These are phyloP conservation scores for Patiria miniata DNA, from an alignment of 35 echinoderm and acorn worm species.

Conservation along the genomic window DNA sequence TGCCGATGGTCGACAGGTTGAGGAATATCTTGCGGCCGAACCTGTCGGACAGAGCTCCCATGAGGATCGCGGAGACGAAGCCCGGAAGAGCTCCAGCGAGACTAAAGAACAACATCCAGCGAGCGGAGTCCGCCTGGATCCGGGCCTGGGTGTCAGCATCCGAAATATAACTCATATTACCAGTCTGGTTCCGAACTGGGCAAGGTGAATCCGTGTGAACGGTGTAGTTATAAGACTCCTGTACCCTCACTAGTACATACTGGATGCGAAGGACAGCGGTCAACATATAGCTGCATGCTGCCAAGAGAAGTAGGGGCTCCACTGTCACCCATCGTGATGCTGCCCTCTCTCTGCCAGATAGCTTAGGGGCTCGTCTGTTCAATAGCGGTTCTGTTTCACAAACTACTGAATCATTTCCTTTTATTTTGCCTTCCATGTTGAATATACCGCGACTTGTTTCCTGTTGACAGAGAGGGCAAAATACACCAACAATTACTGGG, in stretches of 20 bases:
- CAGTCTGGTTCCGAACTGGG: background rate
- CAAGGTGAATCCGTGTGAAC: background rate
- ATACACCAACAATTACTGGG: no score
- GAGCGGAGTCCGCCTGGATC: constrained; percentile 6
- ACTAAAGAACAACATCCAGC: constrained; percentile 2
- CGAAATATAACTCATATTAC: no score
- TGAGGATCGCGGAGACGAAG: background rate
- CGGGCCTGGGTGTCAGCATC: no score
- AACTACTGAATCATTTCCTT: no score
- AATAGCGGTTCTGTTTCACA: no score
- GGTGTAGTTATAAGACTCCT: constrained; percentile 14
- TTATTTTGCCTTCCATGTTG: no score
- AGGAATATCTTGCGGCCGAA: constrained; percentile 11
- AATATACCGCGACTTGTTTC: no score
- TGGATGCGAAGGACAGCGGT: background rate
- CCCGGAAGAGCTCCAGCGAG: background rate
- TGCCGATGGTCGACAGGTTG: background rate
- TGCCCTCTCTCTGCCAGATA: background rate
- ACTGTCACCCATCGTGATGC: background rate
- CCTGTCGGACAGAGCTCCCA: constrained; percentile 15
- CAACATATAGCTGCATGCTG: no score
- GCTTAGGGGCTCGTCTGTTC: no score
- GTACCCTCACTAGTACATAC: background rate
- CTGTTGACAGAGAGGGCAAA: no score
- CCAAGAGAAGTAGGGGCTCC: background rate